phyloP scores from a whole-genome alignment of 2,113 vertebrate species.

The Neodontobutis hainanensis region DNA sequence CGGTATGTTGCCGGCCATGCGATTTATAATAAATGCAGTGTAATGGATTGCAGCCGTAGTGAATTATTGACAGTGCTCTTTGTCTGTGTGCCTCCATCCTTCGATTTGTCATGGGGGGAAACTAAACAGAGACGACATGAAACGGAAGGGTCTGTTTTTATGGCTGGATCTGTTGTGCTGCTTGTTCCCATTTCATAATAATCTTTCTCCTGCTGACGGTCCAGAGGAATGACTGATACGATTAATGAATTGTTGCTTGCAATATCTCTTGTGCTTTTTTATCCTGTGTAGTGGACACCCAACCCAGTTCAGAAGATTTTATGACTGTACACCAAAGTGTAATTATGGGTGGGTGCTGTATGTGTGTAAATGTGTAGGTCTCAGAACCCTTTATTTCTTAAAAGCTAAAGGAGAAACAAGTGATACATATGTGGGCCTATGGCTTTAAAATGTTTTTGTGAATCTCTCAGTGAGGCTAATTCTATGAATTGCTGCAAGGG shows the following conservation, averaged over 20 bases:
- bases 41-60: constrained; percentile 77
- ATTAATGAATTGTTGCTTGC: no score
- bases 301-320: neutral
- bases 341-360: no score
- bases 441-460: no score
- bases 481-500: no score
- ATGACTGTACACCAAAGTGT: no score
- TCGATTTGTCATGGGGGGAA: constrained; percentile 16
- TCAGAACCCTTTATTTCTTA: no score
- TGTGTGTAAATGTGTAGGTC: no score
- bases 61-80: constrained; percentile 77
- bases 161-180: constrained; percentile 4
- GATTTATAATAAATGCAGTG: constrained; percentile 77
- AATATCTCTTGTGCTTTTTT: neutral
- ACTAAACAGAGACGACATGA: constrained; percentile 8
- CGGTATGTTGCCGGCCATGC: constrained; percentile 56
- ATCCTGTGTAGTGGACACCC: neutral
- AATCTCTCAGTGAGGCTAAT: no score
- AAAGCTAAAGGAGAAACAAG: no score
- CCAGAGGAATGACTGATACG: constrained; percentile 13
- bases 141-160: constrained; percentile 10
- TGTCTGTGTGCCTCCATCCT: constrained; percentile 52
- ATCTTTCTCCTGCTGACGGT: constrained; percentile 5
- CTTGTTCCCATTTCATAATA: constrained; percentile 8
- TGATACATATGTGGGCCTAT: no score